These are phyloP conservation scores for Sialia sialis DNA, from an alignment of 2,113 vertebrate genomes.

Conservation along the genomic window DNA sequence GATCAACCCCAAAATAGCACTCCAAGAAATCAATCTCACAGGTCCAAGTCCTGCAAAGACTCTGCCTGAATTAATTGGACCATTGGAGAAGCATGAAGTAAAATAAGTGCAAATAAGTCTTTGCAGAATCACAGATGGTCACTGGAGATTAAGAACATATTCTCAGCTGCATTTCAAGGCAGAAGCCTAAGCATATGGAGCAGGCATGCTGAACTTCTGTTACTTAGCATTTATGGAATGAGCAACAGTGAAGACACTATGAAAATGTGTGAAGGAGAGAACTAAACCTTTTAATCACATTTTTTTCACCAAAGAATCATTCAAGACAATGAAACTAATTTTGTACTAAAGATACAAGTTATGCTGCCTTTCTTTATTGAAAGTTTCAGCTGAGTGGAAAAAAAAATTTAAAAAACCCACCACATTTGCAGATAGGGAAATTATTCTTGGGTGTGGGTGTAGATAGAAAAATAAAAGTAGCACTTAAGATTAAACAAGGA, in stretches of 20 bases:
- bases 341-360: not conserved
- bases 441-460: constrained; percentile 54
- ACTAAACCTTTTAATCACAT: not conserved
- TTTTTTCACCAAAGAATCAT: not conserved
- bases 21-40: not conserved
- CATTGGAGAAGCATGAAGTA: not conserved
- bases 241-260: not conserved
- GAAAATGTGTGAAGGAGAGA: not conserved
- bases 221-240: not conserved
- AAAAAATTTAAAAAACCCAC: not conserved
- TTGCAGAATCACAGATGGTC: not conserved
- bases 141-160: not conserved
- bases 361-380: not conserved
- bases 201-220: not conserved
- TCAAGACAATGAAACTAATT: not conserved
- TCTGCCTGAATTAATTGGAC: not conserved
- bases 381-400: not conserved
- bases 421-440: constrained; percentile 27
- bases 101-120: not conserved
- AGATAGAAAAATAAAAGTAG: constrained; percentile 54
- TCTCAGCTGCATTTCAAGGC: not conserved
- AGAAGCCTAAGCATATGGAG: constrained; percentile 1
- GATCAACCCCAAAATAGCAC: not conserved
- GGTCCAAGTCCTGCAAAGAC: not conserved
- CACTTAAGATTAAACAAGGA: constrained; percentile 44